A percentile compares a stretch with the other conserved stretches of the same genome.
phyloP scores from a whole-genome alignment of 2,797 vertebrate species.

The Valencia hispanica region DNA sequence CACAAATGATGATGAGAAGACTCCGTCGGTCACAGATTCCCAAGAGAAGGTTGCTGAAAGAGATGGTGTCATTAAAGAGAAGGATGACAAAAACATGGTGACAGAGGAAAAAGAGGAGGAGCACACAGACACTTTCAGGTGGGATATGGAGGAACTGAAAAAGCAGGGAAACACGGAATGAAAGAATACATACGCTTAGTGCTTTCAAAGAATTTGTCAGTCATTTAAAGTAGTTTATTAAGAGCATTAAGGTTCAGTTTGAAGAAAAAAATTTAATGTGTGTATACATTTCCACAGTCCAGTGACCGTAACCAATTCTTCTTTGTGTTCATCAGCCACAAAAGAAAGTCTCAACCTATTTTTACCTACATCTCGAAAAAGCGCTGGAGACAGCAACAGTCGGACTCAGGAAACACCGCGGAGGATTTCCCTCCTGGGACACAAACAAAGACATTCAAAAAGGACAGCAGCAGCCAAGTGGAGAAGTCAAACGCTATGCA shows the following conservation, averaged over 20 bases:
- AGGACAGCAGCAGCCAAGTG: not conserved
- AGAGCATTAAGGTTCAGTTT: not conserved
- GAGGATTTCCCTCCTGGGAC: constrained; percentile 26
- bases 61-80: constrained; percentile 8
- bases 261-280: not conserved
- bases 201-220: not conserved
- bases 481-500: constrained; percentile 25
- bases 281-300: no score
- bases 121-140: constrained; percentile 43
- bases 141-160: not conserved
- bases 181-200: not conserved
- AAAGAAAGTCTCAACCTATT: constrained; percentile 55
- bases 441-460: constrained; percentile 4
- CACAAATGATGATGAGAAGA: not conserved
- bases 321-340: constrained; percentile 51
- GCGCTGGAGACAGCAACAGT: constrained; percentile 31
- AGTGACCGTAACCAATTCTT: not conserved
- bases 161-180: no score
- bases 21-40: not conserved
- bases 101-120: constrained; percentile 13
- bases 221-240: not conserved
- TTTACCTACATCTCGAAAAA: constrained; percentile 53
- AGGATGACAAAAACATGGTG: constrained; percentile 3
- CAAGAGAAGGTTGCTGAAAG: not conserved
- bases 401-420: constrained; percentile 31